phyloP scores from a whole-genome alignment of 2,888 invertebrate genomes.

The Cantharis flavilabris region DNA sequence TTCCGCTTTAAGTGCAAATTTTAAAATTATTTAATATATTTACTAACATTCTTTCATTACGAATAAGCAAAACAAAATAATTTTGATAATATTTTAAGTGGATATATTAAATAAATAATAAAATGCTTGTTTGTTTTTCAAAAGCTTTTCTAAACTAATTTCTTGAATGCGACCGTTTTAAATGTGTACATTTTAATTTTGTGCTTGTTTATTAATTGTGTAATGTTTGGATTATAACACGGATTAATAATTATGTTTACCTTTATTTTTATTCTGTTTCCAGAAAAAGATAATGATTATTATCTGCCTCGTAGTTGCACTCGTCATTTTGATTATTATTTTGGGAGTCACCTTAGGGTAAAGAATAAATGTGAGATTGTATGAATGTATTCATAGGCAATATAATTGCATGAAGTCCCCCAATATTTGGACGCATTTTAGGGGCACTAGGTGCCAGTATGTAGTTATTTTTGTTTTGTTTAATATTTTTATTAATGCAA shows the following conservation, averaged over 20 bases:
- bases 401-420: conserved; percentile 9
- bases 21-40: not conserved
- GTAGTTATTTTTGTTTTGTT: conserved; percentile 10
- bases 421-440: not conserved
- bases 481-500: conserved; percentile 6
- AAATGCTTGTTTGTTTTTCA: not conserved
- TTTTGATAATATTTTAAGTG: not conserved
- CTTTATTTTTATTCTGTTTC: conserved; percentile 64
- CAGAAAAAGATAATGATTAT: conserved; percentile 90
- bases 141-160: not conserved
- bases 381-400: conserved; percentile 18
- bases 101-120: not conserved
- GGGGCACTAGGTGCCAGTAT: not conserved
- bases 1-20: not conserved
- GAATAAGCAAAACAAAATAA: not conserved
- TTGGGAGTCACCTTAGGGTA: conserved; percentile 55
- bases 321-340: conserved; percentile 77
- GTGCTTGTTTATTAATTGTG: conserved; percentile 23
- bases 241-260: conserved; percentile 58
- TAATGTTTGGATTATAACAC: conserved; percentile 3
- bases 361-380: conserved; percentile 14
- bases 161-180: conserved; percentile 4
- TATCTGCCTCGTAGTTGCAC: conserved; percentile 79
- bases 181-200: conserved; percentile 12
- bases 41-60: not conserved